phyloP scores from a whole-genome alignment of 2,797 vertebrate species.

The Apogon talboti region DNA sequence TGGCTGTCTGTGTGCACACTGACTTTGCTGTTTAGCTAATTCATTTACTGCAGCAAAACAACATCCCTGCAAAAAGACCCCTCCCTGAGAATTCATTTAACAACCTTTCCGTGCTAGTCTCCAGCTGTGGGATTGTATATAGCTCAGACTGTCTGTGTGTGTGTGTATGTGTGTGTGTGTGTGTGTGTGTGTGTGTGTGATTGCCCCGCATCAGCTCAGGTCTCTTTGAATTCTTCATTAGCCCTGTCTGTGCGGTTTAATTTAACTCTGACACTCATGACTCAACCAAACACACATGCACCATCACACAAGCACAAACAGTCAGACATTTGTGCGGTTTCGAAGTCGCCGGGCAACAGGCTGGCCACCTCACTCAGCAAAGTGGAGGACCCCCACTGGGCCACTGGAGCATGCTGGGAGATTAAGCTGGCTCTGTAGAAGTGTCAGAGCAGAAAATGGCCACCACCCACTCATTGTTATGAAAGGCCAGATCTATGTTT shows the following conservation, averaged over 20 bases:
- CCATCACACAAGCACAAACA: constrained; percentile 35
- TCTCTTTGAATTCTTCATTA: constrained; percentile 63
- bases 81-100: constrained; percentile 52
- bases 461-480: constrained; percentile 38
- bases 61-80: constrained; percentile 46
- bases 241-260: constrained; percentile 56
- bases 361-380: constrained; percentile 51
- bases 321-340: constrained; percentile 44
- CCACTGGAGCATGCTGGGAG: constrained; percentile 60
- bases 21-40: constrained; percentile 52
- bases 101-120: constrained; percentile 30
- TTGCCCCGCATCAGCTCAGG: constrained; percentile 35
- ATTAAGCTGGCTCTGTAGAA: constrained; percentile 45
- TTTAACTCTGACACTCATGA: constrained; percentile 60
- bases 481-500: constrained; percentile 12
- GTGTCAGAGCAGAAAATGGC: constrained; percentile 45
- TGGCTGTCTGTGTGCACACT: constrained; percentile 37
- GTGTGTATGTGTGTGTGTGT: constrained; percentile 4
- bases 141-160: constrained; percentile 8
- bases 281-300: constrained; percentile 44
- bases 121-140: constrained; percentile 31
- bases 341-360: constrained; percentile 59
- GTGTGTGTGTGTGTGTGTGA: constrained; percentile 8
- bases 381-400: constrained; percentile 60
- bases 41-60: constrained; percentile 58